Evolutionary conservation across 2,888 invertebrate species (phyloP), one percentile per base, ranked within the genome.

Genomic region (Drosophila sordidula): DNA sequence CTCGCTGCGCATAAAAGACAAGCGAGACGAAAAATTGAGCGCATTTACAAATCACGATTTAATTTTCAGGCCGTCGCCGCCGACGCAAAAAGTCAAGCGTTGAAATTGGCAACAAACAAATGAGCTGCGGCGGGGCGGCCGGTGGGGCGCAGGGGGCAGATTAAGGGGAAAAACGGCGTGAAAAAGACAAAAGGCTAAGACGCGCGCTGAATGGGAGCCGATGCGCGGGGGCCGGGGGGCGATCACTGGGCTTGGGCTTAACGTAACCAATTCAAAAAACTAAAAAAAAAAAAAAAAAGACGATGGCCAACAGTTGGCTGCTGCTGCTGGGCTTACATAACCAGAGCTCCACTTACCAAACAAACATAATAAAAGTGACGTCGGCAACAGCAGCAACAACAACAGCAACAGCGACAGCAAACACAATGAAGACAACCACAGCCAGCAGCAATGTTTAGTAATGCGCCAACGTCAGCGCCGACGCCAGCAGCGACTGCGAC

Each of bases 1-100:
- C 16, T 32, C 25, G 9, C 42, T 34, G 42, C 16, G 36, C 51
- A 22, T 61, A 74, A 71, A 71, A 56, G 45, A 36, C 50, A 36
- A 71, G 69, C 78, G 81, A 69, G 70, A 70, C 87, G 70, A 89
- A 83, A 87, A 78, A 70, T 77, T 79, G 79, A 82, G 78, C 85
- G 81, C 82, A 80, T 89, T 85, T 85, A 89, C 88, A 89, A 89
- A 88, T 88, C 90, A 88, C 88, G 90, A 88, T 87, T 90, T 85
- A 90, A 87, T 87, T 90, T 87, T 71, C 70, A 65, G 65, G 61
- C 66, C 54, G 67, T 34, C 75, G 75, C 70, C 67, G 68, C 75
- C 75, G 63, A 77, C 78, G 75, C 73, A 61, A 73, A 70, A 80
- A 87, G 68, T 70, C 77, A 82, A 89, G 87, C 87, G 79, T 81